Percentiles rank a stretch among this genome's conserved stretches.
Evolutionary conservation across 2,113 vertebrate genomes (phyloP).

Genomic region (Lutjanus erythropterus): DNA sequence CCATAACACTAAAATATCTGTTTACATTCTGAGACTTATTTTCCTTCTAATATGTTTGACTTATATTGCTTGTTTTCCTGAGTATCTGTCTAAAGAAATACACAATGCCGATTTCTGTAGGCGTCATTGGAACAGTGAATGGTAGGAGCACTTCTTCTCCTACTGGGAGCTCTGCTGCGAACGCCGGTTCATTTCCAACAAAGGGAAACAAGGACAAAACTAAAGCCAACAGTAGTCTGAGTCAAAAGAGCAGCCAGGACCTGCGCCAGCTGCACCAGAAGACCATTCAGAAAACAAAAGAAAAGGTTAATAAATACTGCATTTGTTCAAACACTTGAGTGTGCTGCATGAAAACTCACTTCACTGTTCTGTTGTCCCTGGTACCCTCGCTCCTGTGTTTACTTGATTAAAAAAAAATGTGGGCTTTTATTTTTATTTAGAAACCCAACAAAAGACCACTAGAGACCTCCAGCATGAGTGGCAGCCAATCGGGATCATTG

Average conservation of each 20-base stretch:
- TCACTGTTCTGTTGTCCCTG: neutral
- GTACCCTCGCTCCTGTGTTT: neutral
- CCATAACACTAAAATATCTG: neutral
- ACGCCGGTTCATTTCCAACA: conserved; percentile 80
- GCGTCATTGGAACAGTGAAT: conserved; percentile 89
- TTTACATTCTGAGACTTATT: neutral
- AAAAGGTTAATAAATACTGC: conserved; percentile 86
- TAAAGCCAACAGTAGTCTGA: conserved; percentile 81
- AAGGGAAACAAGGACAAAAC: conserved; percentile 81
- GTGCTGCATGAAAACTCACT: neutral
- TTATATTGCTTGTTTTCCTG: conserved; percentile 20
- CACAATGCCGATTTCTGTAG: conserved; percentile 76
- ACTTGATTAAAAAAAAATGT: conserved; percentile 27
- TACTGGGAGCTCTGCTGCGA: conserved; percentile 82
- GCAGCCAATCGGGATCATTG: conserved; percentile 92
- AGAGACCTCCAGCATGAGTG: conserved; percentile 92
- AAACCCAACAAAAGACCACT: conserved; percentile 88
- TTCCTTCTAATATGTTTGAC: conserved; percentile 16
- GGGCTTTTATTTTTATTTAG: conserved; percentile 66
- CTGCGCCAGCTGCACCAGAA: conserved; percentile 82
- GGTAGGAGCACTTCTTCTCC: conserved; percentile 85
- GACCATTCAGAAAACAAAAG: conserved; percentile 87
- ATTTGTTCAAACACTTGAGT: neutral
- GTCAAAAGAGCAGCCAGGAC: conserved; percentile 82
- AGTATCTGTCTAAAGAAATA: conserved; percentile 33